These are phyloP conservation scores for Channa striata DNA, from an alignment of 2,797 vertebrate species.

Conservation along the genomic window DNA sequence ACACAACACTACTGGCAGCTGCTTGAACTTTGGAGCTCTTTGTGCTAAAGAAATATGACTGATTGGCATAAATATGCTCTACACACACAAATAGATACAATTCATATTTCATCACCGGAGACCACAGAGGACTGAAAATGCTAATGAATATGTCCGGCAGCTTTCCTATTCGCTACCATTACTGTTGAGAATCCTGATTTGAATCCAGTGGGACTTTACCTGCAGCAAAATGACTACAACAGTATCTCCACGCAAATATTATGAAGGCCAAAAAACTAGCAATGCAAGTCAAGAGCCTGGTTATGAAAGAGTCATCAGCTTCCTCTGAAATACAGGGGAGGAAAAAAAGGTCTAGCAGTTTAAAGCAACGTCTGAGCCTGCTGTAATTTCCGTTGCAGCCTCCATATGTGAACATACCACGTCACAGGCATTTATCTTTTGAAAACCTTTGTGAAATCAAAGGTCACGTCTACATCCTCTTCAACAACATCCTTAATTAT, in stretches of 20 bases:
- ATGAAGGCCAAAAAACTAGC: conserved; percentile 49
- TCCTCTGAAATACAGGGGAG: conserved; percentile 40
- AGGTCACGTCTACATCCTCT: neutral
- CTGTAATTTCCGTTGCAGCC: conserved; percentile 39
- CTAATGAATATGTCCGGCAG: conserved; percentile 74
- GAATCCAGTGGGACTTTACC: conserved; percentile 59
- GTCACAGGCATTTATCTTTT: neutral
- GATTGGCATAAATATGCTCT: conserved; percentile 71
- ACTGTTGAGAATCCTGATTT: conserved; percentile 50
- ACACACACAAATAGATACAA: conserved; percentile 36
- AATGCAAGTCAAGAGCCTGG: conserved; percentile 28
- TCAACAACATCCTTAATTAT: neutral
- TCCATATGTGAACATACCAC: conserved; percentile 30
- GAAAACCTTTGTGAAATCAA: neutral
- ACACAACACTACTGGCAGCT: conserved; percentile 30
- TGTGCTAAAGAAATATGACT: conserved; percentile 29
- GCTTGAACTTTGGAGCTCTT: conserved; percentile 48
- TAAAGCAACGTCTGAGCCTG: conserved; percentile 43
- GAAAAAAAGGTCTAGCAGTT: conserved; percentile 8
- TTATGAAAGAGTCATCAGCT: conserved; percentile 38
- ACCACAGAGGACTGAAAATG: conserved; percentile 68
- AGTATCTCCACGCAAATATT: conserved; percentile 59
- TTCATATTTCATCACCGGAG: conserved; percentile 64
- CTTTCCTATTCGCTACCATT: conserved; percentile 43
- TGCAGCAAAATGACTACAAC: conserved; percentile 50